Conservation (phyloP, 2,797 vertebrate species). For the Xyrichtys novacula region DNA sequence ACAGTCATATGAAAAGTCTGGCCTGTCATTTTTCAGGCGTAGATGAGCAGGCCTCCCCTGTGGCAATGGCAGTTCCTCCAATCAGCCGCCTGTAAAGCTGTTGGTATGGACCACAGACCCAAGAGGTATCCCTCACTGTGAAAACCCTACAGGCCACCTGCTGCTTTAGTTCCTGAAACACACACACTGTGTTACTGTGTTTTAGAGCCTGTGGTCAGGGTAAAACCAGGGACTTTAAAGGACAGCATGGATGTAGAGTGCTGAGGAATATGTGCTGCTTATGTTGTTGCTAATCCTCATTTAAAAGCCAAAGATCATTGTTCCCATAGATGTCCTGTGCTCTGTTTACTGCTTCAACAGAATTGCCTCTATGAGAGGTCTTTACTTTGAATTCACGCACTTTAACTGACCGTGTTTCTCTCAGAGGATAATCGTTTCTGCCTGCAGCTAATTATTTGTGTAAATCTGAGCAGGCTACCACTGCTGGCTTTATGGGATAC, state of each 20-base stretch:
- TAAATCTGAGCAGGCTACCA: conserved; percentile 72
- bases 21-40: conserved; percentile 3
- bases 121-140: conserved; percentile 53
- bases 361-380: conserved; percentile 69
- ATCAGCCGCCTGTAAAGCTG: conserved; percentile 80
- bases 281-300: conserved; percentile 54
- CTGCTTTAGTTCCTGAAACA: conserved; percentile 51
- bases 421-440: conserved; percentile 71
- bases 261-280: conserved; percentile 28
- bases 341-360: conserved; percentile 49
- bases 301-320: conserved; percentile 50
- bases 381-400: conserved; percentile 60
- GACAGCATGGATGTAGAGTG: not conserved
- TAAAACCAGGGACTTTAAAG: conserved; percentile 9
- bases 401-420: conserved; percentile 75
- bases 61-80: conserved; percentile 73
- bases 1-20: not conserved
- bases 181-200: conserved; percentile 9
- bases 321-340: conserved; percentile 3
- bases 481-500: conserved; percentile 69
- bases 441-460: conserved; percentile 77
- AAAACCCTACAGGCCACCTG: conserved; percentile 53
- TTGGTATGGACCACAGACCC: conserved; percentile 67
- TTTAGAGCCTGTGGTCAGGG: conserved; percentile 17
- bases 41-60: conserved; percentile 49